Evolutionary conservation across 1,140 invertebrate genomes (phyloP), one percentile per base, ranked within the genome.

Genomic region (Intoshia linei): DNA sequence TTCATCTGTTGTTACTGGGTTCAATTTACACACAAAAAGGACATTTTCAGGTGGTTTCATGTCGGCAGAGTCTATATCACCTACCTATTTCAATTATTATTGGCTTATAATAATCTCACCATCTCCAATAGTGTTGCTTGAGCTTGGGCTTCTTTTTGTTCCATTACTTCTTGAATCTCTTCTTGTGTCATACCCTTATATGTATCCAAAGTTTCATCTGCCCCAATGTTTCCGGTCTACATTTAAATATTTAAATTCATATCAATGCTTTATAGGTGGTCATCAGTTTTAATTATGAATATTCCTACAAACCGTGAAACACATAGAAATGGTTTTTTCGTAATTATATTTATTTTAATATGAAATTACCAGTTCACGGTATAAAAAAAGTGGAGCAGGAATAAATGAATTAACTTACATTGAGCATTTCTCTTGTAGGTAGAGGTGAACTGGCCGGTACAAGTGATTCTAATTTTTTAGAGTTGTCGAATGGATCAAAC

Each of bases 1-100:
- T 45, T 93, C 83, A 54, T 90, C 83, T 23, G 69, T 81, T 3
- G 90, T 98, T 0, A 95, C 81, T 20, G 87, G 83, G 65, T 99
- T 98, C n/a, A 98, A 60, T 64, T 98, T 98, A 59, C 90, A 99
- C 5, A 99, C 77, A 62, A 99, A 99, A 0, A 98, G 58, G 10
- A 99, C 81, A 65, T 95, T 95, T 62, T 99, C 90, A 6, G 84
- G 83, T 1, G 90, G 90, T 17, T 76, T 78, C 50, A 90, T 74
- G 30, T 98, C 84, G 27, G 74, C 81, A 62, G 87, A 73, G 0
- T 83, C 87, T 36, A 98, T 61, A 59, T 98, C 90, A 1, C 87
- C 87, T 23, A 98, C 46, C 54, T 55, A 34, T 18, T 11, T 34
- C 38, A 10, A n/a, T 10, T 27, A 27, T 27, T 10, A n/a, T n/a